These are phyloP conservation scores for Epinephelus awoara DNA, from an alignment of 2,797 vertebrate genomes.

Conservation along the genomic window DNA sequence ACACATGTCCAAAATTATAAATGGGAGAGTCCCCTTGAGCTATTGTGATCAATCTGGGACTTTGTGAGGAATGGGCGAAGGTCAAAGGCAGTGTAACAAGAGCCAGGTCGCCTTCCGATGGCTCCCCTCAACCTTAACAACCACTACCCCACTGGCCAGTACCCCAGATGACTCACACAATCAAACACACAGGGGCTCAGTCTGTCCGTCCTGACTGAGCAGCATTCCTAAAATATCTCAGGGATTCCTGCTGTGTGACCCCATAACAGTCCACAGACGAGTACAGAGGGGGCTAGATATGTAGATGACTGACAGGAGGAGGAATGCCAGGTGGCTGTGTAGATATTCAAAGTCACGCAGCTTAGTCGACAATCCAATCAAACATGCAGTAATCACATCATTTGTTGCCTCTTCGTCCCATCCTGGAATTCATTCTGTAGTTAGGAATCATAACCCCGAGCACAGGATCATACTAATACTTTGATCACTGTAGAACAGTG, in stretches of 20 bases:
- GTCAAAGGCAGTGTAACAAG: conserved; percentile 50
- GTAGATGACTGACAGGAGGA: conserved; percentile 34
- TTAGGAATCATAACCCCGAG: conserved; percentile 2
- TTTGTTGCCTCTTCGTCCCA: conserved; percentile 21
- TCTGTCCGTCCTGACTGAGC: conserved; percentile 42
- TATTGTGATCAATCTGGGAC: not conserved
- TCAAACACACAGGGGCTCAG: conserved; percentile 34
- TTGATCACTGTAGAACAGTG: conserved; percentile 12
- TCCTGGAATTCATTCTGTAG: conserved; percentile 14
- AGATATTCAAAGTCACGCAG: conserved; percentile 40
- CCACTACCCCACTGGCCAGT: not conserved
- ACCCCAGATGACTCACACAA: conserved; percentile 36
- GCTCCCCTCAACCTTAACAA: conserved; percentile 3
- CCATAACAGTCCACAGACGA: conserved; percentile 35
- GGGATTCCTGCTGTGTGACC: conserved; percentile 65
- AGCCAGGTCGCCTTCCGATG: conserved; percentile 16
- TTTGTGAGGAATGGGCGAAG: conserved; percentile 18
- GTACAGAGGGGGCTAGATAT: conserved; percentile 23
- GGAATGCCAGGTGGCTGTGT: conserved; percentile 37
- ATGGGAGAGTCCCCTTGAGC: not conserved
- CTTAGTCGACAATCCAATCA: conserved; percentile 58
- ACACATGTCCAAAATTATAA: not conserved
- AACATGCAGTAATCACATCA: conserved; percentile 47
- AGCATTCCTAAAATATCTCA: conserved; percentile 77
- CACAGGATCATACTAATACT: conserved; percentile 13